Conservation (phyloP, 23 tunicate species). For the Diplosoma virens region DNA sequence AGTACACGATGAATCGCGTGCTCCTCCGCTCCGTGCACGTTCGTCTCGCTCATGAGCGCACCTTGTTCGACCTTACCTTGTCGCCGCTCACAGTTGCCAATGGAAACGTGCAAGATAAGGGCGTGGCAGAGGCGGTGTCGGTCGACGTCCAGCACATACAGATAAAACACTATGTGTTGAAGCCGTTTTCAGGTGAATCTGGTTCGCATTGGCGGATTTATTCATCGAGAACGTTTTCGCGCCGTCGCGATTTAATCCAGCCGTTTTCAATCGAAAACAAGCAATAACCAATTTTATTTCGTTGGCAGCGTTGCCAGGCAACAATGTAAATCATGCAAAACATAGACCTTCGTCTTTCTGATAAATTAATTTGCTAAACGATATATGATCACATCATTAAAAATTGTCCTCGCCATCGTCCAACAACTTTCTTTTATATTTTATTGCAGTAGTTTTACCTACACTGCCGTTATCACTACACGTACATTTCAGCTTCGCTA, state of each 20-base stretch:
- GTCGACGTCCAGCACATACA: conserved; percentile 49
- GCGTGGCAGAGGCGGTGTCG: conserved; percentile 64
- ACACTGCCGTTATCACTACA: no score
- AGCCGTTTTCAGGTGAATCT: background rate
- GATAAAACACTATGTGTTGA: conserved; percentile 47
- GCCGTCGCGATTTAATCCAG: background rate
- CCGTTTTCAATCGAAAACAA: background rate
- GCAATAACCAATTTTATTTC: background rate
- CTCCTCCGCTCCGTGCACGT: conserved; percentile 61
- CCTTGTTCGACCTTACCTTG: conserved; percentile 48
- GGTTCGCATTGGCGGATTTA: background rate
- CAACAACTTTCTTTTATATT: no score
- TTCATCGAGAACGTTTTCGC: background rate
- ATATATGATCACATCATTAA: no score
- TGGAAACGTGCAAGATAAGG: conserved; percentile 72
- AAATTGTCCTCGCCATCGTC: no score
- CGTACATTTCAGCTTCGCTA: no score
- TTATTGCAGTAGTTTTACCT: no score
- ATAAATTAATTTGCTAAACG: background rate
- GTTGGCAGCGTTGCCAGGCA: no score
- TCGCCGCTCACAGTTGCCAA: conserved; percentile 64
- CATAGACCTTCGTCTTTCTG: background rate
- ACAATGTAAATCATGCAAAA: no score
- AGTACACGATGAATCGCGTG: conserved; percentile 61
- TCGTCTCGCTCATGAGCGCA: conserved; percentile 25